Evolutionary conservation across 2,113 vertebrate species (phyloP).

Genomic region (Heliornis fulica): DNA sequence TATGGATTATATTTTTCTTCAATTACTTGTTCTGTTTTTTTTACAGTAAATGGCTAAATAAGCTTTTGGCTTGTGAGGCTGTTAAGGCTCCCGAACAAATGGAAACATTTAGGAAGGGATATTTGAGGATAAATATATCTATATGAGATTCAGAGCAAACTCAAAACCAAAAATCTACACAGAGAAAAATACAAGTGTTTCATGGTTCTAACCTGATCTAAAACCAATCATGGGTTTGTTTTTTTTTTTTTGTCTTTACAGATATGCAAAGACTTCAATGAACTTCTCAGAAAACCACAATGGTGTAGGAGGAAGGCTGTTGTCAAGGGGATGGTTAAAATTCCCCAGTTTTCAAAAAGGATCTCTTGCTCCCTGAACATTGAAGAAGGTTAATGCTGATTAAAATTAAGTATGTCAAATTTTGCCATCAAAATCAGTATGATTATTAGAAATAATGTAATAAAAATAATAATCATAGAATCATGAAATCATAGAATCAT

Average conservation of each 20-base stretch:
- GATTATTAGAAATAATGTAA: background rate
- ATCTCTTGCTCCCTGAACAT: background rate
- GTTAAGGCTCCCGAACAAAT: background rate
- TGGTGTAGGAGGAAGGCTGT: background rate
- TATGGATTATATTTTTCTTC: background rate
- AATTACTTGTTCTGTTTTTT: background rate
- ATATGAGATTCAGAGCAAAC: background rate
- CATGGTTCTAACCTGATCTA: background rate
- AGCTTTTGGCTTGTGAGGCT: background rate
- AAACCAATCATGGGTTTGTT: background rate
- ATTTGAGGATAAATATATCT: background rate
- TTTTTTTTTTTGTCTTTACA: background rate
- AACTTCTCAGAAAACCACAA: background rate
- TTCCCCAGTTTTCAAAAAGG: background rate
- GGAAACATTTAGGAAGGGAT: background rate
- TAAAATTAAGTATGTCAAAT: background rate
- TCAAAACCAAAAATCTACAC: background rate
- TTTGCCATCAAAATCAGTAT: background rate
- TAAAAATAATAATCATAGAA: background rate
- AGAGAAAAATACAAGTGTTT: background rate
- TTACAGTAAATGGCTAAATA: background rate
- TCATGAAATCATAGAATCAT: too few species aligned
- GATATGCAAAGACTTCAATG: background rate
- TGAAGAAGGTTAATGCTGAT: background rate
- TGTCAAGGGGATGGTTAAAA: background rate